Evolutionary conservation across 2,888 invertebrate genomes (phyloP), one percentile per base, ranked within the genome.

Genomic region (Clistopyga incitator): DNA sequence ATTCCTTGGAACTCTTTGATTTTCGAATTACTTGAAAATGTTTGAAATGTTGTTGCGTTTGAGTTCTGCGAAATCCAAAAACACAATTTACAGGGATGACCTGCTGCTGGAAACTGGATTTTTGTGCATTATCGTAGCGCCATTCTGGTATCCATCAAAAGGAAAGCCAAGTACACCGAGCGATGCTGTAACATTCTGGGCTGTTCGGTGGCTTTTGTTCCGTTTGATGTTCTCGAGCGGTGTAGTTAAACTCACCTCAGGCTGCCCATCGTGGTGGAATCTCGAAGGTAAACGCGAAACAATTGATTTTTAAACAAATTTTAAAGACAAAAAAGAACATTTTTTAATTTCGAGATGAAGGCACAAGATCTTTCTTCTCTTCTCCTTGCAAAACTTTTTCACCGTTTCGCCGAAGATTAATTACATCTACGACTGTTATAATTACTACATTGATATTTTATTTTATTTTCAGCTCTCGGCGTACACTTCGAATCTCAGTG

Each of bases 191-290:
- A 94, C 95, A 4, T 93, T 97, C 86, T 96, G 96, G 96, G 93
- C 96, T 45, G 94, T 96, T 3, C 94, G 95, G 81, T 97, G 97
- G 97, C 94, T 97, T 11, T 94, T 96, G 6, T 97, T 97, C 86
- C 94, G 97, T 64, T 94, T 96, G 72, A 94, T 97, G 94, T 96
- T 97, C 91, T 95, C 96, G 3, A 95, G 95, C 4, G 97, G 97
- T 3, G 94, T 96, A 20, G 95, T 96, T 0, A 97, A 97, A 92
- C 93, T 97, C 52, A 95, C 95, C 52, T 96, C 96, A 90, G 95
- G 95, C 25, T 96, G 96, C 89, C 96, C 96, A 0, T 94, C 95
- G 47, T 97, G 97, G 97, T 97, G 97, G 97, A 95, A 95, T 85
- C 94, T 97, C 52, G 95, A 95, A 90, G 96, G 97, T 96, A 93